Percentiles rank a stretch among this genome's conserved stretches.
These are phyloP conservation scores for Protodeltote pygarga DNA, from an alignment of 2,888 invertebrate species.

Conservation along the genomic window DNA sequence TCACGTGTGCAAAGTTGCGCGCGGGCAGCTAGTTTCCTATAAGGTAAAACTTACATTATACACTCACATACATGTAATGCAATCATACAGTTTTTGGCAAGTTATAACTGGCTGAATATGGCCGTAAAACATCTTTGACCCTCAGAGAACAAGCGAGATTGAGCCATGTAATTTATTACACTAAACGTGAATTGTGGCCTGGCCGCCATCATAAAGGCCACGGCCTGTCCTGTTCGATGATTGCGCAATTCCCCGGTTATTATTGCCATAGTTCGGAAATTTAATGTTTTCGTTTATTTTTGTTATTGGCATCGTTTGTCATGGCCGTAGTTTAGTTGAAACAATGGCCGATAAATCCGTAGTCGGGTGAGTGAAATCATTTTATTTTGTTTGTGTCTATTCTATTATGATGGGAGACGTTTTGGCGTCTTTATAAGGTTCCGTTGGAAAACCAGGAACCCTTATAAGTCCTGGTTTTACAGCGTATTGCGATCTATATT, in stretches of 20 bases:
- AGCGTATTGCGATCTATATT: neutral
- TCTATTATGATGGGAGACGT: constrained; percentile 5
- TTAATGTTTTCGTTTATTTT: constrained; percentile 44
- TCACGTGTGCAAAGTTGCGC: too few relatives aligned
- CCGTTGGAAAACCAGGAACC: too few relatives aligned
- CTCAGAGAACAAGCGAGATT: too few relatives aligned
- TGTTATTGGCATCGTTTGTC: constrained; percentile 45
- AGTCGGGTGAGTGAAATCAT: constrained; percentile 11
- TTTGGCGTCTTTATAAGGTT: neutral
- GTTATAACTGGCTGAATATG: too few relatives aligned
- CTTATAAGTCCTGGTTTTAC: too few relatives aligned
- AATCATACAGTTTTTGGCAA: too few relatives aligned
- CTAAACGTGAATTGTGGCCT: neutral
- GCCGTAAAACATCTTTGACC: too few relatives aligned
- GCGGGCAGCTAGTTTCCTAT: too few relatives aligned
- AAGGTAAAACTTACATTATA: too few relatives aligned
- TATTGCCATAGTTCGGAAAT: constrained; percentile 49
- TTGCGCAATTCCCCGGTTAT: constrained; percentile 43
- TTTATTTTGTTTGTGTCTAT: constrained; percentile 25
- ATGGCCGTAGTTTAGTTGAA: constrained; percentile 38
- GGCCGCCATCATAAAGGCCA: constrained; percentile 4
- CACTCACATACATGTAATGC: too few relatives aligned
- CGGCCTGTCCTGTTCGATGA: constrained; percentile 29
- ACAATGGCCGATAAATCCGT: constrained; percentile 39
- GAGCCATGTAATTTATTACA: too few relatives aligned